Evolutionary conservation across 2,888 invertebrate genomes (phyloP), one percentile per base, ranked within the genome.

Genomic region (Nysson spinosus): DNA sequence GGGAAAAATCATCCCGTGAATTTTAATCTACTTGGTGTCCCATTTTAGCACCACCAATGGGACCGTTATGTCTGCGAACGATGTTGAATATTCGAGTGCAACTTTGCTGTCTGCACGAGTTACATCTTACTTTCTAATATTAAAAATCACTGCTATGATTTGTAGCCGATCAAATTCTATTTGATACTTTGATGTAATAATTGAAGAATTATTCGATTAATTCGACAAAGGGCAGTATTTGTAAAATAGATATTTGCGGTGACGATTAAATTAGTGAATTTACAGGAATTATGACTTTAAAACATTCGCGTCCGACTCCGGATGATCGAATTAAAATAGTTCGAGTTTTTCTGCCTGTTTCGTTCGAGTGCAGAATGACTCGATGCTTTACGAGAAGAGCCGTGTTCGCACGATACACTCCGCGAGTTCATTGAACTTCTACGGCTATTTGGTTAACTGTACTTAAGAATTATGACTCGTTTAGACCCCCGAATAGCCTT

Each of bases 401-500:
- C 43, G 32, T 28, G 51, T 60, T 68, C 68, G 12, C 61, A 63
- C 54, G 60, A 60, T 17, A 40, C 28, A 47, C 39, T 26, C 47
- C 11, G 32, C 76, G 78, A 60, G 79, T 77, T 72, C 77, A 72
- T 71, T 73, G 77, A 77, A 75, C 77, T 69, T 55, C 12, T 50
- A 72, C 58, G 68, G 51, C 44, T 75, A 66, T 77, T 72, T 70
- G 66, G 78, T 70, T 75, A 77, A 77, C 75, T 70, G 77, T 72
- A 64, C 64, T 68, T 71, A 69, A 60, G 64, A 73, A 73, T 68
- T 73, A 64, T 51, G 58, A 61, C 43, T 39, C 37, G 40, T 22
- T 54, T 56, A 58, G 46, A 50, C 16, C 20, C 16, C 55, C 54
- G 26, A 64, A 64, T 42, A 58, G 46, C 49, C 28, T 16, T 24